These are phyloP conservation scores for Pterophyllum scalare DNA, from an alignment of 2,113 vertebrate species.

Conservation along the genomic window DNA sequence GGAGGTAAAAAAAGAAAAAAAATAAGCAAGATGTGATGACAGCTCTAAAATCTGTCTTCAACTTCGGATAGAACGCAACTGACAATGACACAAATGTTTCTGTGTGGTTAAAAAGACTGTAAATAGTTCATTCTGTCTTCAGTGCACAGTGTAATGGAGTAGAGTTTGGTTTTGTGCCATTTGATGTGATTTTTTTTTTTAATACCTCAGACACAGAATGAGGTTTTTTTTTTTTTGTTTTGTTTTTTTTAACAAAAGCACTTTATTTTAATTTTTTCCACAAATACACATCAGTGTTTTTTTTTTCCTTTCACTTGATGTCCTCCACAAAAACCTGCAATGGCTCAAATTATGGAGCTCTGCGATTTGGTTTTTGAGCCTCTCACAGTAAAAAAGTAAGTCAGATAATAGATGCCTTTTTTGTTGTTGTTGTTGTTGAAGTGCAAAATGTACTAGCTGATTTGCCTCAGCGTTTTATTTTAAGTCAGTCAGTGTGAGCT, in stretches of 20 bases:
- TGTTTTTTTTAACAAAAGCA: slow-evolving; percentile 86
- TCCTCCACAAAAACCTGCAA: slow-evolving; percentile 25
- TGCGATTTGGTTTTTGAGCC: slow-evolving; percentile 12
- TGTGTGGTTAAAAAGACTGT: slow-evolving; percentile 68
- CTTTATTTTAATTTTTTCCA: slow-evolving; percentile 88
- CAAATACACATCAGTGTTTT: slow-evolving; percentile 82
- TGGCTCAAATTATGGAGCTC: slow-evolving; percentile 19
- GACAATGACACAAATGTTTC: slow-evolving; percentile 57
- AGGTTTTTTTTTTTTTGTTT: slow-evolving; percentile 46
- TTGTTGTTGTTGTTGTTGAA: slow-evolving; percentile 39
- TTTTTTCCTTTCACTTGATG: slow-evolving; percentile 18
- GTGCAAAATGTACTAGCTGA: slow-evolving; percentile 50
- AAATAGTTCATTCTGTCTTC: slow-evolving; percentile 84
- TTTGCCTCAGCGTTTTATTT: slow-evolving; percentile 39
- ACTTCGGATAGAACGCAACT: slow-evolving; percentile 64
- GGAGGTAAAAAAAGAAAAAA: background rate
- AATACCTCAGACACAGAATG: slow-evolving; percentile 85
- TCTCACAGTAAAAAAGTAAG: slow-evolving; percentile 19
- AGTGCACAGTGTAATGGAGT: slow-evolving; percentile 83
- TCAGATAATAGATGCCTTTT: slow-evolving; percentile 33
- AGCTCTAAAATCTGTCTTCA: slow-evolving; percentile 6
- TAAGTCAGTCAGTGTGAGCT: slow-evolving; percentile 63
- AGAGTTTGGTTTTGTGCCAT: slow-evolving; percentile 74
- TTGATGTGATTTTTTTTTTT: slow-evolving; percentile 82
- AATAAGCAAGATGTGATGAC: background rate